Conservation (phyloP, 2,888 invertebrate genomes). For the Eilema griseolum region DNA sequence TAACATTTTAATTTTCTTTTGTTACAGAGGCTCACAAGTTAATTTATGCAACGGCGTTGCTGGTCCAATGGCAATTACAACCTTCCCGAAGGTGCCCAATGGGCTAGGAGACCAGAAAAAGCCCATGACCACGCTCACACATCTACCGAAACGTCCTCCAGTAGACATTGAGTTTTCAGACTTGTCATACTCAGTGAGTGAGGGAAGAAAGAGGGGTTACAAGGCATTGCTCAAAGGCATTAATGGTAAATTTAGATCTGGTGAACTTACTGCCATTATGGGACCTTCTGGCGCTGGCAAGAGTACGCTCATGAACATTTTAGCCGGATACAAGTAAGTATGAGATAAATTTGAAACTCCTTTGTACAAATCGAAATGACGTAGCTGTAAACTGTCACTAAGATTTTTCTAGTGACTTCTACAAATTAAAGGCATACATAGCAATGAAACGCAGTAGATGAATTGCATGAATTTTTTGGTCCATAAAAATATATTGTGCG, state of each 20-base stretch:
- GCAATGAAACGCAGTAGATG: background rate
- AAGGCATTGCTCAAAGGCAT: constrained; percentile 96
- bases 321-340: constrained; percentile 95
- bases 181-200: constrained; percentile 95
- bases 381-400: no score
- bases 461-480: background rate
- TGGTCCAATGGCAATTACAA: constrained; percentile 79
- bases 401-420: background rate
- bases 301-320: constrained; percentile 95
- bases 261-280: constrained; percentile 98
- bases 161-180: constrained; percentile 96
- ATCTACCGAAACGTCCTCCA: constrained; percentile 94
- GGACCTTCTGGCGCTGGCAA: constrained; percentile 95
- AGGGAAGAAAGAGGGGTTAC: constrained; percentile 92
- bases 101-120: constrained; percentile 90
- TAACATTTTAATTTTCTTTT: constrained; percentile 12
- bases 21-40: constrained; percentile 90
- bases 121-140: constrained; percentile 92
- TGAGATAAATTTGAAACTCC: background rate
- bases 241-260: constrained; percentile 95
- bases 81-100: constrained; percentile 91
- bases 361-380: background rate
- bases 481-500: background rate
- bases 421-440: background rate
- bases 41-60: constrained; percentile 91